Evolutionary conservation across 2,113 vertebrate species (phyloP).

Genomic region (Polyodon spathula): DNA sequence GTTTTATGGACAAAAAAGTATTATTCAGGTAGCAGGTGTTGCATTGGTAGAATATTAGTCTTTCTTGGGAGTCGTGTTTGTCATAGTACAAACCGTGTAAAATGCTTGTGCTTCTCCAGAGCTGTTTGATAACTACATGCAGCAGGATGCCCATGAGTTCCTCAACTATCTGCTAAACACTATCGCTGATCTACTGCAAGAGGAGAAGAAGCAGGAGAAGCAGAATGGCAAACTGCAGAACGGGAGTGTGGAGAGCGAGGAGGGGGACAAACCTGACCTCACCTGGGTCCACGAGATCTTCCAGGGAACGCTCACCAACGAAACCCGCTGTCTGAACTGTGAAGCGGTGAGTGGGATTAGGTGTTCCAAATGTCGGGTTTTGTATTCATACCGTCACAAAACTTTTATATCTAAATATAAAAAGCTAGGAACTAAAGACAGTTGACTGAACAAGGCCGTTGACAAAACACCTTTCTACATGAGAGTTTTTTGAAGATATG

Average conservation of each 20-base stretch:
- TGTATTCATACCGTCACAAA: background rate
- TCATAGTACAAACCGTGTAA: too few species aligned
- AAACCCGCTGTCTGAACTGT: slow-evolving; percentile 89
- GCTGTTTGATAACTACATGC: slow-evolving; percentile 98
- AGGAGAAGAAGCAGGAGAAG: slow-evolving; percentile 89
- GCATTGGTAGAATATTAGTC: too few species aligned
- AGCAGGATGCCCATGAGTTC: slow-evolving; percentile 96
- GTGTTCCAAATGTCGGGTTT: background rate
- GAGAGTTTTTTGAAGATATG: background rate
- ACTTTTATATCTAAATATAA: too few species aligned
- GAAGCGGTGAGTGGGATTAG: slow-evolving; percentile 69
- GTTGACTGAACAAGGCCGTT: too few species aligned
- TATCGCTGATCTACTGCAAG: slow-evolving; percentile 92
- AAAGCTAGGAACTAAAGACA: too few species aligned
- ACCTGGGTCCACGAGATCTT: slow-evolving; percentile 93
- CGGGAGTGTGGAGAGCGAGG: slow-evolving; percentile 59
- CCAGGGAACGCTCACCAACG: slow-evolving; percentile 87
- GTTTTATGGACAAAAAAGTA: too few species aligned
- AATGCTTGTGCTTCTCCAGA: slow-evolving; percentile 51
- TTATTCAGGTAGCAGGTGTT: too few species aligned
- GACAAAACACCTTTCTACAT: too few species aligned
- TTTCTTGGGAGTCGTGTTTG: too few species aligned
- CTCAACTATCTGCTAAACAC: slow-evolving; percentile 95
- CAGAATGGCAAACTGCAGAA: slow-evolving; percentile 87
- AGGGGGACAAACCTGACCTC: slow-evolving; percentile 68